Evolutionary conservation across 1,140 invertebrate species (phyloP), one percentile per base, ranked within the genome.

Genomic region (Chymomyza costata): DNA sequence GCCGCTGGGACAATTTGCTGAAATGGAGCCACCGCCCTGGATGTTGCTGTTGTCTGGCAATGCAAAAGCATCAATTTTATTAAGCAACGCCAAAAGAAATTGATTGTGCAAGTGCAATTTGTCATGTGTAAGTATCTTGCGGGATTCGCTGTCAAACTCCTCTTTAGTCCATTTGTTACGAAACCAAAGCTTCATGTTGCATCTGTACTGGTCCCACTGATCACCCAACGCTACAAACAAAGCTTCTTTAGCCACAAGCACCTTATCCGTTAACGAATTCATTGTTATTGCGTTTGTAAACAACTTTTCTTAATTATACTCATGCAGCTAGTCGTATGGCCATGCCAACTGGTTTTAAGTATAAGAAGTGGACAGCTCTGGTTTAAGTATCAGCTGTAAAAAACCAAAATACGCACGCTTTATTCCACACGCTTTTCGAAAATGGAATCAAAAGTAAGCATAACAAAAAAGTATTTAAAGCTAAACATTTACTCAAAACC

Each of bases 51-150:
- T n/a, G 62, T 87, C 87, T 1, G 87, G 86, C 11, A 87, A 87
- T 6, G 84, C 83, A 32, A 90, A 88, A 19, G 90, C 88, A 5
- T 93, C 91, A 10, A 94, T 92, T 87, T 92, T 94, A 57, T 93
- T 92, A 6, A 95, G 88, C 34, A 95, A 87, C 6, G 92, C 92
- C 6, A 95, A 80, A 3, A 95, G 86, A 82, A 95, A 95, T 66
- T 94, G 91, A 87, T 95, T 95, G 78, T 95, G 94, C 16, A 93
- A 87, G 84, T 92, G 91, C 25, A 94, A 89, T 85, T 93, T 90
- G 35, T 93, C 90, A 2, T 88, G 78, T 5, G 86, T 88, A 55
- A 95, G 86, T 1, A 94, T 86, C 78, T 90, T 89, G 25, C 93
- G 87, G 3, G 91, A 92, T 86, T 93, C 92, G 1, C 84, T 73